Base-by-base conservation (phyloP, 2,113 vertebrate species). In the Polypterus bichir region DNA sequence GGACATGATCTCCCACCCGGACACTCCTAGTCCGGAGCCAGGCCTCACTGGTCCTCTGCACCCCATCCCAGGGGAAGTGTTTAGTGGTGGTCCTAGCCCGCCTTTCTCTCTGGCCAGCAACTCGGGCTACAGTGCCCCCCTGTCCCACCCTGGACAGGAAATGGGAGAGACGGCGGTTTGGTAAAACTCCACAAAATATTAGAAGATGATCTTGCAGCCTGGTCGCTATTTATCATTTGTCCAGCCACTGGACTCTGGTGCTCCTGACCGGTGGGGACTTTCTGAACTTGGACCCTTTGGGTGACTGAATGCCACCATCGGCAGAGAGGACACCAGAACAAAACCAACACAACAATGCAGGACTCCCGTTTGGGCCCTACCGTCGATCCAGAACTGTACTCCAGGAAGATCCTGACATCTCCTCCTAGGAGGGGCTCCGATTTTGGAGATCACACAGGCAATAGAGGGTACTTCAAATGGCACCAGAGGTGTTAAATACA, bases 1-100 rank as follows among this genome's bases (percentile, higher is more conserved):
- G 83, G 95, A 98, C 88, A 95, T 97, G 92, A 96, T 96, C 79
- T 94, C 94, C 57, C 95, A 93, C 53, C 85, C 93, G 11, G 95
- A 97, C 79, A 91, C 93, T 54, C 95, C 95, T 48, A 97, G 95
- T 74, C 95, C 94, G 0, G 94, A 97, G 74, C 94, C 93, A 5
- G 90, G 91, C 61, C 78, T 95, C 80, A 84, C 91, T 0, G 85
- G 89, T 46, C 89, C 93, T 7, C 81, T 98, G 76, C 94, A 96
- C 77, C 86, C 94, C 53, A 85, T 93, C 65, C 85, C 89, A 0
- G 92, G 91, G 47, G 93, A 96, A 68, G 92, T 89, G n/a, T 98
- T 94, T 70, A 86, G 90, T 52, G 88, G 90, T 46, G 93, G 94
- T 5, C 93, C 93, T 64, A 98, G 94, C 71, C 95, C 95, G 0